phyloP scores from a whole-genome alignment of 2,888 invertebrate genomes.

The Hirtodrosophila histrioides region DNA sequence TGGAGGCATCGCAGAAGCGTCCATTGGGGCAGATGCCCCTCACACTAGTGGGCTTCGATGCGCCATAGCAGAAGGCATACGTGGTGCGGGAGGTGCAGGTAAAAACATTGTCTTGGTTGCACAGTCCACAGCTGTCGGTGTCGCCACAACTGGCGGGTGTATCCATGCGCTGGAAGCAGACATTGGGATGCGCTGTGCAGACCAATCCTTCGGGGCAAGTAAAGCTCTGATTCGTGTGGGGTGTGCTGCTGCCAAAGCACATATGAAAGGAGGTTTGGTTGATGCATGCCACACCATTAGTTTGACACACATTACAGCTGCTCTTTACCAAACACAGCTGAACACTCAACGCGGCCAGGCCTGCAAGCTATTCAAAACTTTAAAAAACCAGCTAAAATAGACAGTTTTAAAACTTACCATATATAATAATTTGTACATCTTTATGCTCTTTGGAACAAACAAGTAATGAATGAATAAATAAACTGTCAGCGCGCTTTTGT shows the following conservation, averaged over 20 bases:
- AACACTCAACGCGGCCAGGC: constrained; percentile 19
- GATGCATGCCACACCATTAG: constrained; percentile 78
- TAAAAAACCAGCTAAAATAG: not conserved
- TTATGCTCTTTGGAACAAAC: not conserved
- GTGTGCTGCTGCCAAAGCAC: constrained; percentile 71
- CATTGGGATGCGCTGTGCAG: constrained; percentile 73
- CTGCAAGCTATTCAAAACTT: constrained; percentile 15
- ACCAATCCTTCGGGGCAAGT: constrained; percentile 75
- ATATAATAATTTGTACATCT: constrained; percentile 23
- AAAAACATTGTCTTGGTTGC: constrained; percentile 73
- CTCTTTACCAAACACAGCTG: constrained; percentile 25
- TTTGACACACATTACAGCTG: constrained; percentile 75
- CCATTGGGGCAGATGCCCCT: constrained; percentile 74
- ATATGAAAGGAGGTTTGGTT: constrained; percentile 75
- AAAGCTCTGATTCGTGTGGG: constrained; percentile 70
- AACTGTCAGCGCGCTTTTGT: constrained; percentile 17
- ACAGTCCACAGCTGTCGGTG: constrained; percentile 74
- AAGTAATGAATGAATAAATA: constrained; percentile 14
- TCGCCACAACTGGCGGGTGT: constrained; percentile 80
- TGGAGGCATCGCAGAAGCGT: constrained; percentile 74
- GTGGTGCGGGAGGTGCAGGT: constrained; percentile 78
- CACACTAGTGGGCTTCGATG: constrained; percentile 59
- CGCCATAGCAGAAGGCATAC: constrained; percentile 81
- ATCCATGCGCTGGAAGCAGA: constrained; percentile 80
- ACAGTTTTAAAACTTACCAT: constrained; percentile 9